phyloP scores from a whole-genome alignment of 2,888 invertebrate species.

The Ophioninae sp. region DNA sequence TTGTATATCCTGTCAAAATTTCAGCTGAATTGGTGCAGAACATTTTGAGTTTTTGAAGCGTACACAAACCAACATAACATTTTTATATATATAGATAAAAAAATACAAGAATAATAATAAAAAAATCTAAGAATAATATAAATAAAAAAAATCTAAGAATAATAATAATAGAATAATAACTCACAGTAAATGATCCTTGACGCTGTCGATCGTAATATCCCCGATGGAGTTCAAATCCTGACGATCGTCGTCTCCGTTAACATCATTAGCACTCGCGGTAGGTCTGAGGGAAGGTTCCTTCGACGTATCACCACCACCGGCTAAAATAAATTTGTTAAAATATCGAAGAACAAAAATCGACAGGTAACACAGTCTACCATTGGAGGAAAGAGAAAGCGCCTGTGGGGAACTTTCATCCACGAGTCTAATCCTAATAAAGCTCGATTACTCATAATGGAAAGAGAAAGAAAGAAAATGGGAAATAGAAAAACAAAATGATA shows the following conservation, averaged over 20 bases:
- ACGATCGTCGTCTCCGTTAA: slow-evolving; percentile 82
- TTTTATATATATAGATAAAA: too few species aligned
- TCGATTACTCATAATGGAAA: slow-evolving; percentile 12
- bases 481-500: neutral
- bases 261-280: slow-evolving; percentile 75
- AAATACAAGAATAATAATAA: too few species aligned
- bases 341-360: slow-evolving; percentile 41
- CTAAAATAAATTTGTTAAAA: slow-evolving; percentile 73
- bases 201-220: slow-evolving; percentile 97
- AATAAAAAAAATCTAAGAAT: too few species aligned
- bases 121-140: too few species aligned
- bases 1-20: too few species aligned
- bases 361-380: neutral
- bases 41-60: too few species aligned
- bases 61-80: too few species aligned
- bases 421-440: neutral
- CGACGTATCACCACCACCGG: slow-evolving; percentile 75
- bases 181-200: slow-evolving; percentile 90
- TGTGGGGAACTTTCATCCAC: neutral
- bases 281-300: slow-evolving; percentile 76
- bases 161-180: slow-evolving; percentile 44
- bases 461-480: neutral
- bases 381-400: neutral
- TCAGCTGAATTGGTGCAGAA: too few species aligned
- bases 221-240: slow-evolving; percentile 85